phyloP scores from a whole-genome alignment of 2,888 invertebrate genomes.

The Phengaris alcon region DNA sequence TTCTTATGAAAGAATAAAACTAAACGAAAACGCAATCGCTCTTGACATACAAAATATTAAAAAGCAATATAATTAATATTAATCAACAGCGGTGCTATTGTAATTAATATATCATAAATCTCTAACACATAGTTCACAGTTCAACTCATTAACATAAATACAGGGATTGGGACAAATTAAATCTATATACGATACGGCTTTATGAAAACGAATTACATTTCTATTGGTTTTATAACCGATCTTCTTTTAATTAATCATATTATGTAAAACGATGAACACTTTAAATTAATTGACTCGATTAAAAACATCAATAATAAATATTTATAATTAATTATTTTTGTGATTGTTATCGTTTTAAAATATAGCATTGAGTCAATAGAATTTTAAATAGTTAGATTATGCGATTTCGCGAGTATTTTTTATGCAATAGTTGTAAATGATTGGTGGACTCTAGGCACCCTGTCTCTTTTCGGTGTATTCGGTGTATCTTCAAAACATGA shows the following conservation, averaged over 20 bases:
- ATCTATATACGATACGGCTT: background rate
- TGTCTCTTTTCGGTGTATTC: no score
- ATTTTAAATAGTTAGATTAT: background rate
- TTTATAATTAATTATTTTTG: background rate
- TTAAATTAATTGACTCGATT: constrained; percentile 10
- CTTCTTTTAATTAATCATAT: background rate
- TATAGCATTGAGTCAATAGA: constrained; percentile 5
- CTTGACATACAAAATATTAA: constrained; percentile 47
- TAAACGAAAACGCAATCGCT: constrained; percentile 35
- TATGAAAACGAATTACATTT: background rate
- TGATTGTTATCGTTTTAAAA: constrained; percentile 2
- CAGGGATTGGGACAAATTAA: constrained; percentile 15
- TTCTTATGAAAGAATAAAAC: background rate
- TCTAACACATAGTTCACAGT: constrained; percentile 47
- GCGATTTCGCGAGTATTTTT: background rate
- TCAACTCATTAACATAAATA: constrained; percentile 15
- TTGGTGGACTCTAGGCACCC: no score
- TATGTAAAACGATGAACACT: background rate
- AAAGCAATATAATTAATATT: constrained; percentile 71
- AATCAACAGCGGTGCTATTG: constrained; percentile 65
- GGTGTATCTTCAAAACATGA: no score
- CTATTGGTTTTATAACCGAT: background rate
- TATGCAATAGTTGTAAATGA: background rate
- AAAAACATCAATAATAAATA: constrained; percentile 13
- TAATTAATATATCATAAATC: constrained; percentile 68